These are phyloP conservation scores for Sthenelais limicola DNA, from an alignment of 2,888 invertebrate genomes.

Conservation along the genomic window DNA sequence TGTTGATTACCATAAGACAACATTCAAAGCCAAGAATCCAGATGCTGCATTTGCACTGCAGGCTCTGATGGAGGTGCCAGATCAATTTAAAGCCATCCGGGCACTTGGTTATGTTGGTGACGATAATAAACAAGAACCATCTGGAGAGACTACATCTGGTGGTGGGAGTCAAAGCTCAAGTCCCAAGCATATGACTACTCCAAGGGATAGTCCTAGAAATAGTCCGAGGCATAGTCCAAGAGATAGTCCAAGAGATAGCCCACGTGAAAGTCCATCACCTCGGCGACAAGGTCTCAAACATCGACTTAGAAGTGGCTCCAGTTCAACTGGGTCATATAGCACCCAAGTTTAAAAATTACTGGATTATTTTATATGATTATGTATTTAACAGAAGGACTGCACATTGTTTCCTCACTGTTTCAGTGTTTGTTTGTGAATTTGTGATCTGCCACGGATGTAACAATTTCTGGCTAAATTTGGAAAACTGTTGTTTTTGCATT, in stretches of 20 bases:
- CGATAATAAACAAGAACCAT: background rate
- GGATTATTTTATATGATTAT: too few species aligned
- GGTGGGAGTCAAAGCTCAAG: conserved; percentile 30
- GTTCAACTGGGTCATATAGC: too few species aligned
- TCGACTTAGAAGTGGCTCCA: conserved; percentile 6
- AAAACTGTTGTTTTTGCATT: too few species aligned
- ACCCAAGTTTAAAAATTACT: too few species aligned
- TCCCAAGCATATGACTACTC: conserved; percentile 31
- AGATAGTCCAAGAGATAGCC: conserved; percentile 37
- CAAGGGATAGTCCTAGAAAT: conserved; percentile 37
- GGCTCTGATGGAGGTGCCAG: conserved; percentile 74
- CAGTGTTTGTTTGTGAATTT: too few species aligned
- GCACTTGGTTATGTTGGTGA: conserved; percentile 61
- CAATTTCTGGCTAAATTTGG: too few species aligned
- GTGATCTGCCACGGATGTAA: too few species aligned
- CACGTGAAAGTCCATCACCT: conserved; percentile 31
- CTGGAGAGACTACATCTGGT: background rate
- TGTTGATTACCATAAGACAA: conserved; percentile 73
- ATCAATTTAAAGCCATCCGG: conserved; percentile 72
- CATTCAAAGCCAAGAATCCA: conserved; percentile 61
- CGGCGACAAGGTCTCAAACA: background rate
- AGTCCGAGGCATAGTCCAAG: conserved; percentile 32
- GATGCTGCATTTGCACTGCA: conserved; percentile 73
- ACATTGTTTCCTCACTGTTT: too few species aligned
- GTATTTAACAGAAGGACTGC: too few species aligned